These are phyloP conservation scores for Planococcus citri DNA, from an alignment of 1,140 invertebrate species.

Conservation along the genomic window DNA sequence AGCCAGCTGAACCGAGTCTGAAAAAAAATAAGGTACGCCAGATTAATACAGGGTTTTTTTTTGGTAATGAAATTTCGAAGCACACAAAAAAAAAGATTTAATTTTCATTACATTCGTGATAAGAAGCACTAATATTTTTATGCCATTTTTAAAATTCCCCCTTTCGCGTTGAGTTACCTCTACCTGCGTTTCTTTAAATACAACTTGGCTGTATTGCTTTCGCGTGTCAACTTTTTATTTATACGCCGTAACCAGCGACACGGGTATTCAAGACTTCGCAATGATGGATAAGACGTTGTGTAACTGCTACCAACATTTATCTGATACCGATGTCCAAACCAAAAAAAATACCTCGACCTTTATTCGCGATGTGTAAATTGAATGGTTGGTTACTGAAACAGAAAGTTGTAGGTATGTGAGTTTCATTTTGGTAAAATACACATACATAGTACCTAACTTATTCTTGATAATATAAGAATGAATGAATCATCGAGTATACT, in stretches of 20 bases:
- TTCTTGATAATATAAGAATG: too few relatives aligned
- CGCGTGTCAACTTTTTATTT: slow-evolving; percentile 1
- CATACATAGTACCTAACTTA: too few relatives aligned
- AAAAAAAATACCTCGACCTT: not conserved
- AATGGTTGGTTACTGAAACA: too few relatives aligned
- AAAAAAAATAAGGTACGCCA: too few relatives aligned
- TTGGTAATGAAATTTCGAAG: not conserved
- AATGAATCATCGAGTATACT: too few relatives aligned
- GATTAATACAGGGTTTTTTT: not conserved
- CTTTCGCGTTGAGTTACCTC: not conserved
- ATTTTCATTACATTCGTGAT: not conserved
- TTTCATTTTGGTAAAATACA: too few relatives aligned
- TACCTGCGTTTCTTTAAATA: not conserved
- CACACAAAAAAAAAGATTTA: not conserved
- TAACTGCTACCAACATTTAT: not conserved
- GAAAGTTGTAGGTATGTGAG: too few relatives aligned
- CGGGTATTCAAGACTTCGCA: not conserved
- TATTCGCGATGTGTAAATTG: not conserved
- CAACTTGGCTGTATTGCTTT: not conserved
- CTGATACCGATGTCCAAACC: not conserved
- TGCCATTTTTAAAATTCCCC: slow-evolving; percentile 1
- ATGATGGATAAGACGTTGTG: not conserved
- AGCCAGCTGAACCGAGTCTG: too few relatives aligned
- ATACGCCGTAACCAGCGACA: not conserved
- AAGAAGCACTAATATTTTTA: slow-evolving; percentile 4